Percentiles rank a stretch among this genome's conserved stretches.
phyloP scores from a whole-genome alignment of 2,888 invertebrate genomes.

The Agonopterix heracliana region DNA sequence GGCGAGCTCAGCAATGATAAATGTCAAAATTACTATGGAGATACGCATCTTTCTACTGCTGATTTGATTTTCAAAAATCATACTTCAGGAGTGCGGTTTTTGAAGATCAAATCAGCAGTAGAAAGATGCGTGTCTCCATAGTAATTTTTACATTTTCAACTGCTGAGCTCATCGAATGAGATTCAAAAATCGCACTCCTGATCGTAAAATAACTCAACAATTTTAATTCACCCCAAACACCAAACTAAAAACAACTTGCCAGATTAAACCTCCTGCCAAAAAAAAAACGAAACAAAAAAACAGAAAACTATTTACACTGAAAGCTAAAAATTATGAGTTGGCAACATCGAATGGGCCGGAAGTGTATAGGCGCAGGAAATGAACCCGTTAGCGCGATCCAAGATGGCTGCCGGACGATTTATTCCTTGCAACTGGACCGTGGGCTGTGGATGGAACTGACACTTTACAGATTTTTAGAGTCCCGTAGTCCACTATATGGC shows the following conservation, averaged over 20 bases:
- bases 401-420: conserved; percentile 66
- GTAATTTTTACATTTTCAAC: no score
- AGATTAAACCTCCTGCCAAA: no score
- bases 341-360: conserved; percentile 63
- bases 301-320: conserved; percentile 20
- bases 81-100: no score
- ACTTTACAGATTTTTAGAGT: background rate
- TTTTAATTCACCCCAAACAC: background rate
- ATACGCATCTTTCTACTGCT: no score
- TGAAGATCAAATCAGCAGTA: no score
- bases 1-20: no score
- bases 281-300: conserved; percentile 2
- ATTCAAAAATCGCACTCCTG: no score
- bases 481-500: no score
- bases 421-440: conserved; percentile 47
- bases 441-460: conserved; percentile 22
- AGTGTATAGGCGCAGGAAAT: conserved; percentile 74
- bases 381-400: conserved; percentile 71
- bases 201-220: conserved; percentile 2
- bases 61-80: no score
- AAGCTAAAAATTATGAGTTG: conserved; percentile 59
- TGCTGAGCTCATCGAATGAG: no score
- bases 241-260: background rate
- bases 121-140: no score
- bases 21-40: no score